Base-by-base conservation (phyloP, 2,113 vertebrate species). In the Dolichallabes microphthalmus region DNA sequence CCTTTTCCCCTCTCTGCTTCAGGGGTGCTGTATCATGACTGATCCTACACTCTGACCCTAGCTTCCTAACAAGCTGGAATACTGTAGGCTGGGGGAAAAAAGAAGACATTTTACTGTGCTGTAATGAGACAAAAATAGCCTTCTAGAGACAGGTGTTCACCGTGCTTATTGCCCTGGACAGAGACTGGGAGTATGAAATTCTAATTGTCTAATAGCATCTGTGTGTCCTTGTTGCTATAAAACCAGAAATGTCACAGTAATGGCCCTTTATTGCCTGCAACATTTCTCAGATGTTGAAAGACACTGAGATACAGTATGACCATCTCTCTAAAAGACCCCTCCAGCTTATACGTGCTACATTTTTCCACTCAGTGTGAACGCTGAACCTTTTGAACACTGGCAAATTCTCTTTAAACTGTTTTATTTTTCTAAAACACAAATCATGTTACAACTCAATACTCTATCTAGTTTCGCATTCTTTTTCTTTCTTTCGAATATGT, bases 361-460 rank as follows among this genome's bases (percentile, higher is more conserved):
- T 52, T 57, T 11, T 45, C 20, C 22, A 17, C 8, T 50, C 39
- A 30, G 17, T 50, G 15, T 58, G 53, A 84, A 64, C 71, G 63
- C 57, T 68, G 63, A 82, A 71, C 13, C 53, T 39, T 69, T 71
- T 52, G 22, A 45, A 66, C 61, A 45, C 11, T 14, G 50, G 13
- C 52, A 57, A 14, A 20, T 79, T 79, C 63, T 69, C 30, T 55
- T 79, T 85, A 69, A 80, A 45, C 53, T 60, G 22, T 1, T 50
- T 19, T 0, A 50, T 80, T 66, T 85, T 11, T 71, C n/a, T 85
- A 57, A 85, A 61, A 80, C 64, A 78, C 50, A 13, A 32, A 66
- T 30, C 61, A 8, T n/a, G 20, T 32, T 17, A 52, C 20, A 64
- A 35, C 30, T 30, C 22, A 27, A 25, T 25, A 50, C 39, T 76